Percentiles rank a stretch among this genome's conserved stretches.
Conservation (phyloP, 2,113 vertebrate genomes). For the Mesitornis unicolor region DNA sequence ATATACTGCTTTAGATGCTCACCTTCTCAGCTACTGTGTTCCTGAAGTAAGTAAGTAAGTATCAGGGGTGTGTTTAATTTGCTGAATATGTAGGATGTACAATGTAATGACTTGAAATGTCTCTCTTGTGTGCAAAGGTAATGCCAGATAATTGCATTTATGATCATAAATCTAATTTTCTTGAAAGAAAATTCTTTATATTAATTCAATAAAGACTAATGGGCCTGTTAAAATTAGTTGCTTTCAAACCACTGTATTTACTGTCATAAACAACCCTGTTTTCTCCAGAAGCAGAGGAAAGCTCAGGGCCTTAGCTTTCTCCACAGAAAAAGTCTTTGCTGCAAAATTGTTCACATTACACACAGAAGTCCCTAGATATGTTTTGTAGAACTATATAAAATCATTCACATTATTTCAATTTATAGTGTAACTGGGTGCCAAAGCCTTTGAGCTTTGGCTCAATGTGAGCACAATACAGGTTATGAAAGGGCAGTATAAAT, state of each 20-base stretch:
- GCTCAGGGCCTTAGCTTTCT: neutral
- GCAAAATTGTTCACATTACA: neutral
- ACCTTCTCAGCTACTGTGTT: neutral
- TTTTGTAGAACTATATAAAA: conserved; percentile 12
- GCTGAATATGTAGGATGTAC: neutral
- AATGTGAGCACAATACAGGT: neutral
- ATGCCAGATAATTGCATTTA: conserved; percentile 8
- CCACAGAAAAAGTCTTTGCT: neutral
- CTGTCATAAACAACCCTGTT: neutral
- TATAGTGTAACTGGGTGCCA: conserved; percentile 15
- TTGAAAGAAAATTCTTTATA: neutral
- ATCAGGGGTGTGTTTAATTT: neutral
- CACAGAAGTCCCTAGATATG: neutral
- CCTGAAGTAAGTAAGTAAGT: too few species aligned
- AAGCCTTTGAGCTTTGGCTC: conserved; percentile 31
- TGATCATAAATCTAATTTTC: conserved; percentile 6
- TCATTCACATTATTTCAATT: conserved; percentile 45
- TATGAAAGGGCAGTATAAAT: conserved; percentile 20
- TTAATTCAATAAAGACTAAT: conserved; percentile 17
- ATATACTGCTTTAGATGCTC: neutral
- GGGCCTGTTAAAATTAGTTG: neutral
- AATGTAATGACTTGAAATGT: neutral
- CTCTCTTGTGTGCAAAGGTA: neutral
- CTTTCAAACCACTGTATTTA: conserved; percentile 6
- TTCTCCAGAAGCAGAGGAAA: neutral